A percentile compares a stretch with the other conserved stretches of the same genome.
Conservation (phyloP, 2,888 invertebrate genomes). For the Blastobasis lacticolella region DNA sequence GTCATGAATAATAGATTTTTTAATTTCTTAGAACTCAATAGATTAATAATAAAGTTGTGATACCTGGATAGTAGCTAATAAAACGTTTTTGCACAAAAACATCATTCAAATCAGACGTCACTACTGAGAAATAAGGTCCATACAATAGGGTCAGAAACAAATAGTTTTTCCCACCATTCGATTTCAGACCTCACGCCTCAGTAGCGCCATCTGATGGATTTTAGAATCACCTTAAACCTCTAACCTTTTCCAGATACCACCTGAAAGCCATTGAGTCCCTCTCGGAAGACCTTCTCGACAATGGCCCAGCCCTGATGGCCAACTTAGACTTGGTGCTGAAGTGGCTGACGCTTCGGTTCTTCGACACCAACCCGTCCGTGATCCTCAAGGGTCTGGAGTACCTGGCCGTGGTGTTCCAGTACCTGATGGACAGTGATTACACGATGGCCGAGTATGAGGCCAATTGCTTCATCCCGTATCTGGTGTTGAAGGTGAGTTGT, state of each 20-base stretch:
- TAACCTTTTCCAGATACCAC: constrained; percentile 80
- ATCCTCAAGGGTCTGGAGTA: constrained; percentile 96
- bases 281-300: constrained; percentile 86
- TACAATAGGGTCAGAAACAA: too few species aligned
- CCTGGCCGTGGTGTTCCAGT: constrained; percentile 85
- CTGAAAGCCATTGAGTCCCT: constrained; percentile 95
- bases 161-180: too few species aligned
- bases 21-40: too few species aligned
- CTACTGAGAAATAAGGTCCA: too few species aligned
- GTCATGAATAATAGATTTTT: too few species aligned
- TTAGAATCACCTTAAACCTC: background rate
- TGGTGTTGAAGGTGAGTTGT: constrained; percentile 87
- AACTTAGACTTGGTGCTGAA: constrained; percentile 97
- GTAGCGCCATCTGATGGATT: too few species aligned
- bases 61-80: too few species aligned
- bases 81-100: too few species aligned
- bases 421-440: constrained; percentile 86
- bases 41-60: too few species aligned
- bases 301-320: constrained; percentile 85
- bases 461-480: constrained; percentile 93
- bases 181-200: too few species aligned
- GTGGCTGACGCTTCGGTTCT: constrained; percentile 97
- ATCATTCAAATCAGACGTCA: too few species aligned
- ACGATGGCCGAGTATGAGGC: constrained; percentile 94
- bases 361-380: constrained; percentile 98